Evolutionary conservation across 2,797 vertebrate genomes (phyloP).

Genomic region (Esox lucius): DNA sequence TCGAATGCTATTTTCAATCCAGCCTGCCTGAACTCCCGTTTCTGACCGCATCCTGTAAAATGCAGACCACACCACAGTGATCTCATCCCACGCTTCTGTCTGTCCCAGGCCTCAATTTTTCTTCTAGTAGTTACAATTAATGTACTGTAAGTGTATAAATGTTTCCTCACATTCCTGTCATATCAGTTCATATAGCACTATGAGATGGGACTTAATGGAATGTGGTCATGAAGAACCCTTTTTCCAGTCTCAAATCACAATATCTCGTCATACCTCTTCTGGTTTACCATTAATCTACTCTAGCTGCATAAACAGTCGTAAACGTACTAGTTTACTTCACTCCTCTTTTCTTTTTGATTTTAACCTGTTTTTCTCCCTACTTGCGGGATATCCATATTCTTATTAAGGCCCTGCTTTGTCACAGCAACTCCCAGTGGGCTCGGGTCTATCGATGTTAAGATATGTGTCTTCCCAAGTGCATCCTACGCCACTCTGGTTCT

Average conservation of each 20-base stretch:
- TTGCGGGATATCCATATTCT: neutral
- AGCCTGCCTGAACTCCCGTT: too few relatives aligned
- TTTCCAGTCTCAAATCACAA: too few relatives aligned
- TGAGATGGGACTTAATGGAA: neutral
- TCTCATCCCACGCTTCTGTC: neutral
- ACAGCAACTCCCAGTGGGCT: too few relatives aligned
- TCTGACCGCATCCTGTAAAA: too few relatives aligned
- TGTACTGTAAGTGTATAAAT: neutral
- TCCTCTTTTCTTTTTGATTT: neutral
- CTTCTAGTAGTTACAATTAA: neutral
- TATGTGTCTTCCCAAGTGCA: too few relatives aligned
- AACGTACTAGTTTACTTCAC: neutral
- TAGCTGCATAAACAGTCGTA: neutral
- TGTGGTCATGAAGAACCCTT: too few relatives aligned
- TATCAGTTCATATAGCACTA: neutral
- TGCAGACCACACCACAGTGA: too few relatives aligned
- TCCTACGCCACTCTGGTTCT: too few relatives aligned
- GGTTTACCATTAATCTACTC: neutral
- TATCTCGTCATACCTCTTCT: neutral
- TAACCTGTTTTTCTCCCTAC: neutral
- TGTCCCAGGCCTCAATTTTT: neutral
- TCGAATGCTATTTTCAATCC: too few relatives aligned
- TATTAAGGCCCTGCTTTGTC: too few relatives aligned
- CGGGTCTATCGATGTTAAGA: too few relatives aligned
- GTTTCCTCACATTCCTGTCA: neutral